Conservation (phyloP, 2,113 vertebrate species). For the Cyphomyrus plagiostoma region DNA sequence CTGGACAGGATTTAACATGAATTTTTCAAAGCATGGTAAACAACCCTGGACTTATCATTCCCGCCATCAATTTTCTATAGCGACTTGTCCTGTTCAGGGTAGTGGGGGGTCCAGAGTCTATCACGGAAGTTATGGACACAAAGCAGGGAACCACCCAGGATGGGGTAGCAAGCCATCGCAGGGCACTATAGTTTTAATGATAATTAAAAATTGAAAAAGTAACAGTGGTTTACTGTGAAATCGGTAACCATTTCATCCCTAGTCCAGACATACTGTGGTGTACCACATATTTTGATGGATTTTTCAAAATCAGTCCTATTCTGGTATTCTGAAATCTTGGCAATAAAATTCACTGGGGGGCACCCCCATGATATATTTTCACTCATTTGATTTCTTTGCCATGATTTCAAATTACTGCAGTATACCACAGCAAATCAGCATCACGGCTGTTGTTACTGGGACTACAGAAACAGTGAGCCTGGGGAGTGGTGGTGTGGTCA, state of each 20-base stretch:
- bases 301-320: background rate
- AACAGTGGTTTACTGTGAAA: background rate
- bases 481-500: background rate
- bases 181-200: too few species aligned
- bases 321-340: background rate
- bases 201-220: too few species aligned
- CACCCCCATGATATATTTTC: background rate
- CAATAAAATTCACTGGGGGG: background rate
- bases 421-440: background rate
- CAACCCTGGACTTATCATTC: background rate
- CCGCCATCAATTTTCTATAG: background rate
- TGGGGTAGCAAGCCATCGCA: too few species aligned
- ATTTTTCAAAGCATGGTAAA: background rate
- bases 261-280: background rate
- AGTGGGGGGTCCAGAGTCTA: background rate
- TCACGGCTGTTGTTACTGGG: background rate
- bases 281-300: background rate
- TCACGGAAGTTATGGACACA: background rate
- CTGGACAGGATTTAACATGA: background rate
- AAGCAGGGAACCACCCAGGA: too few species aligned
- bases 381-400: background rate
- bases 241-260: background rate
- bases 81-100: background rate
- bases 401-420: background rate
- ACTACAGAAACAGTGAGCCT: background rate